Conservation (phyloP, 2,797 vertebrate genomes). For the Zenarchopterus dispar region DNA sequence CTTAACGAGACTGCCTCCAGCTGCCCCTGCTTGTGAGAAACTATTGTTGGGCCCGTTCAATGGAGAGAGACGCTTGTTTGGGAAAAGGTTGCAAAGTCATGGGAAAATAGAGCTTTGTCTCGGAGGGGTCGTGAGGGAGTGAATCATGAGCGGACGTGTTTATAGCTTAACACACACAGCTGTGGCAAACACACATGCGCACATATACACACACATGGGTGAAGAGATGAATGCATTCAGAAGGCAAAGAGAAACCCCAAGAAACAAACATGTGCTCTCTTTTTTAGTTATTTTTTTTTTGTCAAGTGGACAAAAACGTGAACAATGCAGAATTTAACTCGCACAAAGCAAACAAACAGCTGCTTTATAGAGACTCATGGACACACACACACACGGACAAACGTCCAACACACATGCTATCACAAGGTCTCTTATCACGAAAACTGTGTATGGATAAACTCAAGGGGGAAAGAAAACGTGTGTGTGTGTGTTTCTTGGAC, state of each 20-base stretch:
- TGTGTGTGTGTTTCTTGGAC: conserved; percentile 67
- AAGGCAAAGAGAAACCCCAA: conserved; percentile 63
- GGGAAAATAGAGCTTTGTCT: conserved; percentile 87
- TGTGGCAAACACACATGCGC: conserved; percentile 55
- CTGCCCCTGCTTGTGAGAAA: conserved; percentile 86
- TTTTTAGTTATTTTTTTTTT: conserved; percentile 28
- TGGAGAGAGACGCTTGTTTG: conserved; percentile 84
- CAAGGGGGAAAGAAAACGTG: conserved; percentile 53
- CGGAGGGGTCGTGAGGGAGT: conserved; percentile 77
- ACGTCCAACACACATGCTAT: conserved; percentile 67
- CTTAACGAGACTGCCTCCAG: conserved; percentile 73
- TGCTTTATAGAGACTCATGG: conserved; percentile 62
- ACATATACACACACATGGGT: conserved; percentile 20
- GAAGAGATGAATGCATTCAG: conserved; percentile 45
- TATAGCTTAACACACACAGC: conserved; percentile 84
- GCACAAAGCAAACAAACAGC: conserved; percentile 77
- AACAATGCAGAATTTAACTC: conserved; percentile 65
- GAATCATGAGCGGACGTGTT: conserved; percentile 82
- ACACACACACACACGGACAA: conserved; percentile 51
- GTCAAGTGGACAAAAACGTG: conserved; percentile 43
- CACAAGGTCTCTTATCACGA: conserved; percentile 78
- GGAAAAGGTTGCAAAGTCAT: conserved; percentile 92
- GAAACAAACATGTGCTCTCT: conserved; percentile 46
- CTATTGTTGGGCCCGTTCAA: conserved; percentile 84
- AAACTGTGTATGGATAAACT: conserved; percentile 67